Evolutionary conservation across 2,888 invertebrate genomes (phyloP).

Genomic region (Scaptomyza parva): DNA sequence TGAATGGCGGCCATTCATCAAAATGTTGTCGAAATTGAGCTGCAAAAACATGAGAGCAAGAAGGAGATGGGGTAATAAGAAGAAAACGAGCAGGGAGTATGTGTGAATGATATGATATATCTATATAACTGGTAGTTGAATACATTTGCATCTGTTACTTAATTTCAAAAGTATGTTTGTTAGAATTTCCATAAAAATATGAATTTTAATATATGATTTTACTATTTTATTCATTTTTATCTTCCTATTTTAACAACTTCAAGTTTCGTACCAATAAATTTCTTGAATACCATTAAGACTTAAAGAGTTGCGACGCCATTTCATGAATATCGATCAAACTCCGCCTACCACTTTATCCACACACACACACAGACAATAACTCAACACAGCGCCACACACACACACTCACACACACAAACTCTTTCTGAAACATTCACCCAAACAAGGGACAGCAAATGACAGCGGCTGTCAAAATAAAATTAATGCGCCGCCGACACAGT

Average conservation of each 20-base stretch:
- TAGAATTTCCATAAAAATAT: no score
- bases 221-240: no score
- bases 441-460: constrained; percentile 53
- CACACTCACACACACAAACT: constrained; percentile 11
- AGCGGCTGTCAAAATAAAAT: constrained; percentile 72
- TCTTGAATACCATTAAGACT: constrained; percentile 15
- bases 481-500: constrained; percentile 61
- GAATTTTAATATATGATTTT: no score
- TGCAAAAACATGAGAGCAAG: constrained; percentile 15
- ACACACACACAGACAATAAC: constrained; percentile 9
- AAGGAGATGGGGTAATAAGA: not conserved
- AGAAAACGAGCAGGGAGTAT: not conserved
- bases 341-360: constrained; percentile 68
- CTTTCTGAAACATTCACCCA: constrained; percentile 1
- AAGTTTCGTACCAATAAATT: not conserved
- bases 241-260: not conserved
- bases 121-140: constrained; percentile 12
- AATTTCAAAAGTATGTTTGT: not conserved
- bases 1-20: constrained; percentile 66
- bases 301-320: constrained; percentile 74
- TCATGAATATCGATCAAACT: constrained; percentile 82
- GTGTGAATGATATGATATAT: constrained; percentile 1
- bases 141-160: constrained; percentile 3
- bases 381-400: constrained; percentile 18
- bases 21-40: constrained; percentile 54